A percentile compares a stretch with the other conserved stretches of the same genome.
Evolutionary conservation across 2,113 vertebrate species (phyloP).

Genomic region (Siphamia tubifer): DNA sequence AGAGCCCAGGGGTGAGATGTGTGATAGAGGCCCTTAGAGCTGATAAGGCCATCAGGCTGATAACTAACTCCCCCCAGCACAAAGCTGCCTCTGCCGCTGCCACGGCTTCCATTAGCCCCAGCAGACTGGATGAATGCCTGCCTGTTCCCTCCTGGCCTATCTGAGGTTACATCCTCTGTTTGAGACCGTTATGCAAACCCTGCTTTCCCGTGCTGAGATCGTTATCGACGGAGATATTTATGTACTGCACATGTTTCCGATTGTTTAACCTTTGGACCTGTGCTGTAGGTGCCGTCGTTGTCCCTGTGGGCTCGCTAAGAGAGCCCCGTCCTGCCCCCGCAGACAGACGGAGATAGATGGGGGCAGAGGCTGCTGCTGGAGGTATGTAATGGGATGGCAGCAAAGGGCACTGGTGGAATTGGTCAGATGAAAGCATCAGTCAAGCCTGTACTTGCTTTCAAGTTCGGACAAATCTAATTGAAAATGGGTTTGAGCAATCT

Average conservation of each 20-base stretch:
- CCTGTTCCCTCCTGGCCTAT: slow-evolving; percentile 25
- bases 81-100: slow-evolving; percentile 46
- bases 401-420: slow-evolving; percentile 41
- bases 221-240: slow-evolving; percentile 68
- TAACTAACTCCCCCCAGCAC: slow-evolving; percentile 53
- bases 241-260: slow-evolving; percentile 73
- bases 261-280: slow-evolving; percentile 75
- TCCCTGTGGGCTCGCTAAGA: slow-evolving; percentile 29
- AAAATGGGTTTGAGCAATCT: neutral
- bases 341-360: slow-evolving; percentile 39
- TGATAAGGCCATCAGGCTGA: slow-evolving; percentile 72
- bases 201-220: slow-evolving; percentile 44
- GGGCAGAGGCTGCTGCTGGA: slow-evolving; percentile 31
- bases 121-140: slow-evolving; percentile 34
- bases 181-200: slow-evolving; percentile 49
- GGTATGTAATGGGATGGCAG: slow-evolving; percentile 54
- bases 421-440: slow-evolving; percentile 42
- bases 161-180: slow-evolving; percentile 66
- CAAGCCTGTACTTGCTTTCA: slow-evolving; percentile 29
- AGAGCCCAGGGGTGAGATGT: slow-evolving; percentile 71
- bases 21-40: slow-evolving; percentile 60
- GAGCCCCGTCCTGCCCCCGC: slow-evolving; percentile 44
- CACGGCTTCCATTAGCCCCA: slow-evolving; percentile 60
- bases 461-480: slow-evolving; percentile 17
- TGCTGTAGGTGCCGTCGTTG: slow-evolving; percentile 48